Evolutionary conservation across 2,113 vertebrate species (phyloP), one percentile per base, ranked within the genome.

Genomic region (Coregonus clupeaformis): DNA sequence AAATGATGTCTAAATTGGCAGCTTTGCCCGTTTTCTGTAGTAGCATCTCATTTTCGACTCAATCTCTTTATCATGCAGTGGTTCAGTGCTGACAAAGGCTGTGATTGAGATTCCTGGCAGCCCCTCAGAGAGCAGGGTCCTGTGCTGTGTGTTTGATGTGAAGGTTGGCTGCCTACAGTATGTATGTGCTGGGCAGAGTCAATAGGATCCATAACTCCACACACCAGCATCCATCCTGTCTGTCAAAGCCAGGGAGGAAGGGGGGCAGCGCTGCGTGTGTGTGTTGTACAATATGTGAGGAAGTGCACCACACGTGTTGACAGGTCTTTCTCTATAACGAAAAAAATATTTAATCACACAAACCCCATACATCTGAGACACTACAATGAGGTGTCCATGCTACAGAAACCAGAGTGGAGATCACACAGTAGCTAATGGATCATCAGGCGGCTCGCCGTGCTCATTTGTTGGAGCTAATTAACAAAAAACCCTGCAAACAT

Each of bases 1-100:
- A 76, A 81, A 81, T 76, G 12, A 82, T 76, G 84, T 80, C 82
- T 79, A 82, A 85, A 87, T 86, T 81, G 82, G 67, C 83, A 87
- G 77, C 73, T 85, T 74, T 71, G 68, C 64, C 18, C 74, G 64
- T 71, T 86, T 77, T 77, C 45, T 70, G 55, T 64, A n/a, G 66
- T 7, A 45, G 30, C 29, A n/a, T 20, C 14, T 12, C 1, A 3
- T 1, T 67, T 36, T 62, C 77, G 69, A 64, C 2, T 0, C 5
- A 3, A 4, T 20, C 36, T 65, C 60, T 74, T 79, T 75, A 71
- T 81, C 63, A 73, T 80, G 78, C 68, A 71, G 7, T n/a, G n/a
- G 57, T 22, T 60, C 57, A 9, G 57, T 60, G n/a, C 57, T 24
- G 57, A 60, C 20, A 5, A 7, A 16, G 18, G 18, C n/a, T 42